Evolutionary conservation across 1,140 invertebrate genomes (phyloP), one percentile per base, ranked within the genome.

Genomic region (Cardiocondyla obscurior): DNA sequence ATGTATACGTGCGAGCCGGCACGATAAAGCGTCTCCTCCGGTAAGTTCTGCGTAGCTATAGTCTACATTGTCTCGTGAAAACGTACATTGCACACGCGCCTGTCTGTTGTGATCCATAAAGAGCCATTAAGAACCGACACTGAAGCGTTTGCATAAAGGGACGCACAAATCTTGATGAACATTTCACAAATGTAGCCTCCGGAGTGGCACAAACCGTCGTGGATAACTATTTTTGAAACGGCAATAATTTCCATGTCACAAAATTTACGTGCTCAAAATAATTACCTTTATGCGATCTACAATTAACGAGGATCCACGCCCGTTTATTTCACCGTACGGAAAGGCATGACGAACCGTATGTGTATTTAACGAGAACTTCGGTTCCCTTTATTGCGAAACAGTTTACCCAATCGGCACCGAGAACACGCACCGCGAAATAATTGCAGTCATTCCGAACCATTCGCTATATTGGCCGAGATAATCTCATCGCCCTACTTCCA

Each of bases 381-480:
- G 53, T 82, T 62, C 85, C 65, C 76, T 85, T 87, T 72, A 82
- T 87, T 84, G n/a, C 57, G 76, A 55, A 22, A 85, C 65, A 65
- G 81, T 85, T 88, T 81, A 49, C 14, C 83, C 83, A 76, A 85
- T 82, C 84, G 83, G 65, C 62, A 85, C 83, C 46, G 82, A 33
- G 67, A 86, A 90, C 91, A 92, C 90, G 91, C 90, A 87, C 90
- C 83, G 89, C 86, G 87, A 87, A 86, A 92, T 93, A 93, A 93
- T 93, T 92, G 90, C 91, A 92, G 90, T 93, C 87, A 92, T 93
- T 93, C 88, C 89, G 85, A 90, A 89, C 90, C 83, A 92, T 91
- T 92, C 91, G 79, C 83, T 92, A 92, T 92, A 92, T 92, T 92
- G 89, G 88, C 82, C 83, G 77, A 92, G 89, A 92, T 92, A 92